These are phyloP conservation scores for Drosophila kanapiae DNA, from an alignment of 1,140 invertebrate species.

Conservation along the genomic window DNA sequence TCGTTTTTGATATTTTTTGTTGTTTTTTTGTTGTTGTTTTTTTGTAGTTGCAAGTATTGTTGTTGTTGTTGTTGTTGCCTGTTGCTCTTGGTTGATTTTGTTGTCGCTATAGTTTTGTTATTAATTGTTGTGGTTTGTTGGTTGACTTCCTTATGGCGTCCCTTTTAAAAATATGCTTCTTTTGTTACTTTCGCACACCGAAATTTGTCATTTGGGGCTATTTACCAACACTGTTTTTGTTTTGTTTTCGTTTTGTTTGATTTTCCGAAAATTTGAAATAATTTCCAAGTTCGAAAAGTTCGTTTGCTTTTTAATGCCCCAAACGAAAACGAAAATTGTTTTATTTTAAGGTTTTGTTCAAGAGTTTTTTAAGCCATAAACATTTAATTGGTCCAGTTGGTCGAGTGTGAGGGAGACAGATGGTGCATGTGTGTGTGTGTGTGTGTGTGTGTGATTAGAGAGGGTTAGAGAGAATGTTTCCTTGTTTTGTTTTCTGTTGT, in stretches of 20 bases:
- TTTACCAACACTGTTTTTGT: constrained; percentile 65
- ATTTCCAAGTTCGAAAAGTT: constrained; percentile 44
- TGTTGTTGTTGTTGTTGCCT: constrained; percentile 46
- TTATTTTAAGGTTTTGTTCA: constrained; percentile 18
- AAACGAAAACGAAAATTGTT: constrained; percentile 32
- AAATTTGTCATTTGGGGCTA: constrained; percentile 44
- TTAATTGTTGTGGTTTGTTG: constrained; percentile 10
- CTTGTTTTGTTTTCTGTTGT: constrained; percentile 1
- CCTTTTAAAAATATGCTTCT: constrained; percentile 22
- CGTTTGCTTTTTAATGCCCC: constrained; percentile 35
- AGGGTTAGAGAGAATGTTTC: constrained; percentile 30
- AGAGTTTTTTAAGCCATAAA: constrained; percentile 64
- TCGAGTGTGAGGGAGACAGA: constrained; percentile 30
- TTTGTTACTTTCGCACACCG: constrained; percentile 60
- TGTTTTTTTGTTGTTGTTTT: constrained; percentile 15
- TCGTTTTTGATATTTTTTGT: constrained; percentile 9
- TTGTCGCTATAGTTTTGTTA: constrained; percentile 49
- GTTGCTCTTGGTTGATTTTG: constrained; percentile 36
- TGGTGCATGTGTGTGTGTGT: constrained; percentile 33
- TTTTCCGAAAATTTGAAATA: constrained; percentile 28
- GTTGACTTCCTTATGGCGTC: constrained; percentile 18
- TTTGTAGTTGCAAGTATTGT: constrained; percentile 34
- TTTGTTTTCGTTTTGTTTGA: neutral
- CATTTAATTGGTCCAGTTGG: constrained; percentile 81
- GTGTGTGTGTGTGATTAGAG: constrained; percentile 39